A percentile compares a stretch with the other conserved stretches of the same genome.
Conservation (phyloP, 1,140 invertebrate species). For the Macrocentrus cingulum region DNA sequence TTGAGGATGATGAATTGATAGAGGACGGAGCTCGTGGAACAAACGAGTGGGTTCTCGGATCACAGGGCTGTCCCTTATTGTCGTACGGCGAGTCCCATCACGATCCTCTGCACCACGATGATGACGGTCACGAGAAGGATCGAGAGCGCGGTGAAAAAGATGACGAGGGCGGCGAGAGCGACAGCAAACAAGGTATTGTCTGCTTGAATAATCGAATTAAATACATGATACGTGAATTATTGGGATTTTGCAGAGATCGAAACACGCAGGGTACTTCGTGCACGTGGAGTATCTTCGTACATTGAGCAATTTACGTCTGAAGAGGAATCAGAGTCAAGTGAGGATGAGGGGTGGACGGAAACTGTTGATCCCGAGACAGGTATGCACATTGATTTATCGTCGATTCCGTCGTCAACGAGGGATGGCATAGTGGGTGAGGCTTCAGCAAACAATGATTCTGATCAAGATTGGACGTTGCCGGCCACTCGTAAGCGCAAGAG, state of each 20-base stretch:
- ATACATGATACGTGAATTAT: constrained; percentile 3
- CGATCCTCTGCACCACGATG: constrained; percentile 38
- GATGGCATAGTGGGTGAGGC: constrained; percentile 31
- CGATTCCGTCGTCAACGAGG: constrained; percentile 31
- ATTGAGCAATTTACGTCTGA: constrained; percentile 51
- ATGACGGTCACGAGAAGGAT: constrained; percentile 10
- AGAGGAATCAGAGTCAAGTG: constrained; percentile 44
- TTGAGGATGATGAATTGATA: constrained; percentile 43
- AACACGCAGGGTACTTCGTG: constrained; percentile 44
- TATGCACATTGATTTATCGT: constrained; percentile 35
- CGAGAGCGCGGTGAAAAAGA: background rate
- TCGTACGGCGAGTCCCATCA: constrained; percentile 36
- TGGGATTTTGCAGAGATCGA: constrained; percentile 27
- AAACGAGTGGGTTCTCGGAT: constrained; percentile 53
- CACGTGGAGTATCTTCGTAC: constrained; percentile 51
- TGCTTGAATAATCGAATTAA: background rate
- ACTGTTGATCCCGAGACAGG: constrained; percentile 36
- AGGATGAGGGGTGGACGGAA: constrained; percentile 48
- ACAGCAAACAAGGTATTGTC: constrained; percentile 16
- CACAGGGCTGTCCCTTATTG: constrained; percentile 43
- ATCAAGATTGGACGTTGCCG: constrained; percentile 55
- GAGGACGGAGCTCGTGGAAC: constrained; percentile 40
- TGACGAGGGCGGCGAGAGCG: background rate
- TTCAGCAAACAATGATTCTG: constrained; percentile 48
- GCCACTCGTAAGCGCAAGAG: constrained; percentile 51